Conservation (phyloP, 2,113 vertebrate genomes). For the Marcusenius ussheri region DNA sequence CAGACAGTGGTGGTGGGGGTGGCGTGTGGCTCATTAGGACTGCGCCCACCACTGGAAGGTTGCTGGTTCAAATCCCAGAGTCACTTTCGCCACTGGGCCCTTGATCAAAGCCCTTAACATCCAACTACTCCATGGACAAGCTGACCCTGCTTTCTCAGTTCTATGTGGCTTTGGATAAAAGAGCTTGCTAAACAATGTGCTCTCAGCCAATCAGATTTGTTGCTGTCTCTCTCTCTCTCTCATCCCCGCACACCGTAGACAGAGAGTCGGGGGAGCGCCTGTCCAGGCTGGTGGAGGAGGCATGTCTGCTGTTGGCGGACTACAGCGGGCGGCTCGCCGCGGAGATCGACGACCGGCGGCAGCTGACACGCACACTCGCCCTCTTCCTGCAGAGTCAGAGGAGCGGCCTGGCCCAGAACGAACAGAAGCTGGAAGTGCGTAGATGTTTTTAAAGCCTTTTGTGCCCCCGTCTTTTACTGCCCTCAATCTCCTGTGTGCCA, state of each 20-base stretch:
- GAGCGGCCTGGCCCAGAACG: slow-evolving; percentile 89
- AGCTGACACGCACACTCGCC: slow-evolving; percentile 85
- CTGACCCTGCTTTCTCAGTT: not conserved
- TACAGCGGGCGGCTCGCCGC: slow-evolving; percentile 96
- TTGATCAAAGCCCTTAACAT: not conserved
- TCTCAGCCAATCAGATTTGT: slow-evolving; percentile 2
- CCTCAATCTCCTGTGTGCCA: slow-evolving; percentile 30
- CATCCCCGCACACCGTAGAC: slow-evolving; percentile 48
- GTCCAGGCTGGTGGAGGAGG: slow-evolving; percentile 81
- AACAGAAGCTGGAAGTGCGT: slow-evolving; percentile 99
- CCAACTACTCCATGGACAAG: not conserved
- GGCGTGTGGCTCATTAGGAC: not conserved
- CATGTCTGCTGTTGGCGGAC: slow-evolving; percentile 95
- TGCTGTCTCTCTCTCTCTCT: not conserved
- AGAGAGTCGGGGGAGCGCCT: slow-evolving; percentile 69
- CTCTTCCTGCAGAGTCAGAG: slow-evolving; percentile 93
- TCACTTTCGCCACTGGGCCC: not conserved
- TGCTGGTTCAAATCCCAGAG: not conserved
- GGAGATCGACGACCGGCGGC: slow-evolving; percentile 94
- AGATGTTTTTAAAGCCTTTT: slow-evolving; percentile 45
- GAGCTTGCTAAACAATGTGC: not conserved
- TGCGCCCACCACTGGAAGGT: not conserved
- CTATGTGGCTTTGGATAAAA: not conserved
- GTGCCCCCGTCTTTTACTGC: slow-evolving; percentile 17
- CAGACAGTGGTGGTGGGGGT: not conserved